Conservation (phyloP, 2,113 vertebrate genomes). For the Nothoprocta pentlandii region DNA sequence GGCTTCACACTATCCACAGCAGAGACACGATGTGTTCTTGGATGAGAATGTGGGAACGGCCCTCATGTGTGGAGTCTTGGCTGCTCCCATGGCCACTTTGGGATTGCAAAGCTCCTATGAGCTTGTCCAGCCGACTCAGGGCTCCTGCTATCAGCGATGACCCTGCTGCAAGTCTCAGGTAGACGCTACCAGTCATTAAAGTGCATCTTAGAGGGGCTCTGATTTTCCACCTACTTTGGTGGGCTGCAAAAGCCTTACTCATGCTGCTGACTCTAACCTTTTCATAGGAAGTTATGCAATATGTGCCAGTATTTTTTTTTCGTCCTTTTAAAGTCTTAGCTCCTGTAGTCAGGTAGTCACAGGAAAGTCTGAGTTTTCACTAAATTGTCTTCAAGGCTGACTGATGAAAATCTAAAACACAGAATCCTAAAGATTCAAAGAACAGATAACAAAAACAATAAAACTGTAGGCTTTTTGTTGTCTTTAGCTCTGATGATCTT, state of each 20-base stretch:
- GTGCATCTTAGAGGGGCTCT: background rate
- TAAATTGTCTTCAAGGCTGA: background rate
- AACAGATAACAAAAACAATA: background rate
- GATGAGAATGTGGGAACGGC: background rate
- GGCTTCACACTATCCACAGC: background rate
- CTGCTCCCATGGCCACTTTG: rapidly evolving
- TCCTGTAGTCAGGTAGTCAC: background rate
- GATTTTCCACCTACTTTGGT: background rate
- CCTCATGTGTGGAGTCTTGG: rapidly evolving
- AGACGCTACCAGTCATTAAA: background rate
- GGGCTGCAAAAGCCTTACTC: background rate
- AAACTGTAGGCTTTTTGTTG: background rate
- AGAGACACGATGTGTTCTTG: background rate
- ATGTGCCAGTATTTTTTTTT: background rate
- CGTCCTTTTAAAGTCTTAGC: background rate
- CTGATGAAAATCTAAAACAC: background rate
- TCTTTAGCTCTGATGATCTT: background rate
- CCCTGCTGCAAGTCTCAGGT: background rate
- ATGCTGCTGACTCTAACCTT: background rate
- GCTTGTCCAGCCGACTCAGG: background rate
- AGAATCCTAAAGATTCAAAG: conserved; percentile 17
- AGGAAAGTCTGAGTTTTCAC: background rate
- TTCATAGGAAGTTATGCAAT: background rate
- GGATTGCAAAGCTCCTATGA: background rate
- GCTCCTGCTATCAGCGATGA: rapidly evolving